phyloP scores from a whole-genome alignment of 2,888 invertebrate genomes.

The Apotomis betuletana region DNA sequence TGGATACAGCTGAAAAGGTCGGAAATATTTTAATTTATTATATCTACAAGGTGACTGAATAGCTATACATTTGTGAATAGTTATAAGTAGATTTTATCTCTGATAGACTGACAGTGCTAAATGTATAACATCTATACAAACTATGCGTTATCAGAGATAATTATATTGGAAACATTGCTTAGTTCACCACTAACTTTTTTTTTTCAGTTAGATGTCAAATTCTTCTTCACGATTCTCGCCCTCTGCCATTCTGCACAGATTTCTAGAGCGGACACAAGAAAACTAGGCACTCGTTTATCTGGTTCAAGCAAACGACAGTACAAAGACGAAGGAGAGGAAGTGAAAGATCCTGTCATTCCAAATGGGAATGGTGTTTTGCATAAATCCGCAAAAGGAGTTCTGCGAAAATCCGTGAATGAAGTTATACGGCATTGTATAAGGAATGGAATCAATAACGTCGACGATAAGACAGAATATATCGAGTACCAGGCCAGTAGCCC shows the following conservation, averaged over 20 bases:
- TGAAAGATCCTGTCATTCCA: background rate
- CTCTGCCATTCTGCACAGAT: constrained; percentile 91
- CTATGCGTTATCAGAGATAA: too few relatives aligned
- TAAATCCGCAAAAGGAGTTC: too few relatives aligned
- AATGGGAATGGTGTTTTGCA: constrained; percentile 45
- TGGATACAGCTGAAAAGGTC: constrained; percentile 67
- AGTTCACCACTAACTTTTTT: constrained; percentile 49
- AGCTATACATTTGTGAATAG: too few relatives aligned
- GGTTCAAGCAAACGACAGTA: constrained; percentile 58
- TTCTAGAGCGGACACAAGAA: constrained; percentile 74
- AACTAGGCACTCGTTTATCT: constrained; percentile 66
- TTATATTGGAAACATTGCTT: too few relatives aligned
- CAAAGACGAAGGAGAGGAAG: constrained; percentile 56
- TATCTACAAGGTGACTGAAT: too few relatives aligned
- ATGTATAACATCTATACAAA: too few relatives aligned
- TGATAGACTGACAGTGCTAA: too few relatives aligned
- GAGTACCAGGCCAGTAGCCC: constrained; percentile 93
- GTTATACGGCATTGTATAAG: constrained; percentile 54
- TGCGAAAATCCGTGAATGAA: constrained; percentile 39
- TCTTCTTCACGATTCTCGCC: constrained; percentile 89
- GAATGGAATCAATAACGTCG: constrained; percentile 58
- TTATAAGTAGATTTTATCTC: too few relatives aligned
- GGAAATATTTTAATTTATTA: constrained; percentile 45
- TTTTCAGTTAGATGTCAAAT: constrained; percentile 86
- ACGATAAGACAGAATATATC: constrained; percentile 48